Percentiles rank a stretch among this genome's conserved stretches.
phyloP scores from a whole-genome alignment of 2,888 invertebrate genomes.

The Flabesymbios commensalis region DNA sequence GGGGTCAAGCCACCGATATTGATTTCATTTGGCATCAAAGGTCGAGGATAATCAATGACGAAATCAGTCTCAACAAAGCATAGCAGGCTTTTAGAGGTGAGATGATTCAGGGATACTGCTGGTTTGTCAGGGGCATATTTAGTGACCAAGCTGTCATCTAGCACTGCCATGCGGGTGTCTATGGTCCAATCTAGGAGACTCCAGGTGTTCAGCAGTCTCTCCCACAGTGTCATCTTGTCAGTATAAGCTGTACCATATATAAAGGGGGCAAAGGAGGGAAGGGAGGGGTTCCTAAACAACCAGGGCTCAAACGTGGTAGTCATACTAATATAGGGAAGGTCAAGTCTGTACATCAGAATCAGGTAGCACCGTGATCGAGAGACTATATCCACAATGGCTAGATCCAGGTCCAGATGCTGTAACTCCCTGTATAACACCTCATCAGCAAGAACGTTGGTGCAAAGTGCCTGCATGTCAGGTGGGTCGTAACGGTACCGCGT shows the following conservation, averaged over 20 bases:
- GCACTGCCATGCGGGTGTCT: neutral
- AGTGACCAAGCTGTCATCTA: no score
- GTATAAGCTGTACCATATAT: neutral
- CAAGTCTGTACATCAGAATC: slow-evolving; percentile 16
- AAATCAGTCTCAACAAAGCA: slow-evolving; percentile 24
- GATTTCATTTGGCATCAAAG: slow-evolving; percentile 20
- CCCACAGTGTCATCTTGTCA: slow-evolving; percentile 21
- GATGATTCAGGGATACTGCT: neutral
- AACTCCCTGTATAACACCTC: no score
- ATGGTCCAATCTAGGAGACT: slow-evolving; percentile 12
- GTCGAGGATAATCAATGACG: slow-evolving; percentile 22
- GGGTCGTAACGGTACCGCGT: no score
- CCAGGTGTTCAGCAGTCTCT: slow-evolving; percentile 21
- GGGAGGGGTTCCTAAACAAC: slow-evolving; percentile 18
- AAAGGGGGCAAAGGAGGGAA: slow-evolving; percentile 21
- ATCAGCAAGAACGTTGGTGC: no score
- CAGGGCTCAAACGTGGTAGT: slow-evolving; percentile 23
- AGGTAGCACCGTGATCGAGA: slow-evolving; percentile 16
- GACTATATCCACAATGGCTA: slow-evolving; percentile 18
- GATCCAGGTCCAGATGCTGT: slow-evolving; percentile 12
- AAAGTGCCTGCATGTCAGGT: no score
- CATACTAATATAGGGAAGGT: slow-evolving; percentile 15
- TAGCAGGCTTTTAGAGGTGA: slow-evolving; percentile 9
- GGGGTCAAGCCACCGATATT: slow-evolving; percentile 18
- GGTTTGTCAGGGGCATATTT: slow-evolving; percentile 20